Evolutionary conservation across 2,888 invertebrate genomes (phyloP), one percentile per base, ranked within the genome.

Genomic region (Ochropacha duplaris): DNA sequence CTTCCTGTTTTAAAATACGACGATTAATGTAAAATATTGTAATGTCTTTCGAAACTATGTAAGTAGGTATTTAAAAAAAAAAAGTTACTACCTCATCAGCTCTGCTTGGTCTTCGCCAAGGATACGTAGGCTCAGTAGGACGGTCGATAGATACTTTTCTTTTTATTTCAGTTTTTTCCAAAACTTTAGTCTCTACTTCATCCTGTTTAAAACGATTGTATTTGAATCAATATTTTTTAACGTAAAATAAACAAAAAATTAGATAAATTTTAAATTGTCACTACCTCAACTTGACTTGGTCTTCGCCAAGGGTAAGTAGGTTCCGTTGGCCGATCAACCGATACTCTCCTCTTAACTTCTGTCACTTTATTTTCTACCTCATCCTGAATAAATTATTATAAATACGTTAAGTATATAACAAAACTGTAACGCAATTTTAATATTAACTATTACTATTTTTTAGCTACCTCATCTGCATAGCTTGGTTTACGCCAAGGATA

Each of bases 211-310:
- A 44, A 44, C 44, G 9, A 14, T 44, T 44, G n/a, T n/a, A n/a
- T n/a, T n/a, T 4, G 9, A 19, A 19, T 44, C 19, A 44, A 19
- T 44, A 19, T 19, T 44, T n/a, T 19, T 44, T 4, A n/a, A 9
- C 19, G 3, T 4, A 9, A 19, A n/a, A 19, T 3, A 60, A 28
- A 52, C 49, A 34, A 14, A 14, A 34, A n/a, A n/a, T 36, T 36
- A 12, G 12, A 31, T 31, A 4, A n/a, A n/a, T 36, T 36, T 34
- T 34, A 54, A 56, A 16, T 2, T 36, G 50, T 62, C 50, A 63
- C 57, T 66, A 81, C 82, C 72, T 84, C 75, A 58, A 65, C 61
- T 61, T 68, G 72, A 64, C 66, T 82, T 58, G 77, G 66, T 57
- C 69, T 74, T 24, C 73, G 73, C 72, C 60, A 56, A 51, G 65